Evolutionary conservation across 64 coral and sea anemone genomes (phyloP).

Genomic region (Trachythela sp.): DNA sequence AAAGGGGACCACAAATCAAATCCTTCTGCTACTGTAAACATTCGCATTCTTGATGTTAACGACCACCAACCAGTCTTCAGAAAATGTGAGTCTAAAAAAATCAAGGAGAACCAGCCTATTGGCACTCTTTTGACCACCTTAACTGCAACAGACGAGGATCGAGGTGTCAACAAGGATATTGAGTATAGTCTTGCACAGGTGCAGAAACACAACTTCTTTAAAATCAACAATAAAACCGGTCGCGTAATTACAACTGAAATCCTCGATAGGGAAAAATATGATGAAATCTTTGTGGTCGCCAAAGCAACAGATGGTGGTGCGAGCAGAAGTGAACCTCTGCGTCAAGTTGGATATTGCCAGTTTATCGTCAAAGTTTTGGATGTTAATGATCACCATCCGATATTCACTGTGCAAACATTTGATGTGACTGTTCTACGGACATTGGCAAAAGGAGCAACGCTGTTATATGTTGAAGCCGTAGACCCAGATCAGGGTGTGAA

Average conservation of each 20-base stretch:
- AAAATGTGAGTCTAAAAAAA: background rate
- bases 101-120: background rate
- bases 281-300: slow-evolving; percentile 12
- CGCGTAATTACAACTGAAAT: background rate
- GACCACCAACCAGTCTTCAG: background rate
- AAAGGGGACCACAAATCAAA: background rate
- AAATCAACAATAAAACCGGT: background rate
- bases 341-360: background rate
- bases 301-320: slow-evolving; percentile 18
- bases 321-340: background rate
- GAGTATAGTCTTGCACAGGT: background rate
- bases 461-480: background rate
- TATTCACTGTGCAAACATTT: background rate
- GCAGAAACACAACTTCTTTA: background rate
- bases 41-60: background rate
- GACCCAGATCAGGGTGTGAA: background rate
- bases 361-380: background rate
- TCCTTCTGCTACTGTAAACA: background rate
- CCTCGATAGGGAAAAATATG: background rate
- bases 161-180: background rate
- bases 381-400: slow-evolving; percentile 16
- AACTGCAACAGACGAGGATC: background rate
- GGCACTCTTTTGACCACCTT: background rate
- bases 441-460: background rate
- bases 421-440: background rate